A percentile compares a stretch with the other conserved stretches of the same genome.
Conservation (phyloP, 2,113 vertebrate species). For the Lampris megalopsis region DNA sequence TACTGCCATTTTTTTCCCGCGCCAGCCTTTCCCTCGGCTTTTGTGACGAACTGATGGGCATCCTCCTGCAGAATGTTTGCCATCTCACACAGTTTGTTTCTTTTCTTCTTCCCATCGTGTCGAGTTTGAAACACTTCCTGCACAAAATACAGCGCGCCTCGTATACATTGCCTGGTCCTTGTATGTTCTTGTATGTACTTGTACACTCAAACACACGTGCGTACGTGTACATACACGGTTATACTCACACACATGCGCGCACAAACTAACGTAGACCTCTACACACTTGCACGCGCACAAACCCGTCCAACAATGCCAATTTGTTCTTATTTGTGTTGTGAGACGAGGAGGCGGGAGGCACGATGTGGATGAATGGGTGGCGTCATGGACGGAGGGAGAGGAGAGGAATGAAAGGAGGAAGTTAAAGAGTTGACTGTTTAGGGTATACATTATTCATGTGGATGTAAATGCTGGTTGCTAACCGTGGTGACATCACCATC, state of each 20-base stretch:
- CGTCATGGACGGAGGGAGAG: conserved; percentile 12
- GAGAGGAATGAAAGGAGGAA: conserved; percentile 16
- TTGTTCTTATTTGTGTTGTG: conserved; percentile 66
- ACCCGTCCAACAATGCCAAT: conserved; percentile 44
- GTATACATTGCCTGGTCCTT: too few relatives aligned
- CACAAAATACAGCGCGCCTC: too few relatives aligned
- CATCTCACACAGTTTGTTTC: too few relatives aligned
- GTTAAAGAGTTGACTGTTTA: conserved; percentile 38
- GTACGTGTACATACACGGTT: background rate
- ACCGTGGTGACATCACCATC: conserved; percentile 63
- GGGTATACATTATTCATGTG: conserved; percentile 65
- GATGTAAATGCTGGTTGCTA: conserved; percentile 57
- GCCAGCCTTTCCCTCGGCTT: too few relatives aligned
- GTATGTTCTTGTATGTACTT: too few relatives aligned
- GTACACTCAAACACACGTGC: background rate
- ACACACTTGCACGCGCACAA: background rate
- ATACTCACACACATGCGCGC: background rate
- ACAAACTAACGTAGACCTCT: background rate
- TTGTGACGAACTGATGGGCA: too few relatives aligned
- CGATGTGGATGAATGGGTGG: conserved; percentile 56
- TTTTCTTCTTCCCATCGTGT: too few relatives aligned
- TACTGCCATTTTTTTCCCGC: too few relatives aligned
- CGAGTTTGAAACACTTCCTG: too few relatives aligned
- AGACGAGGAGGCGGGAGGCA: conserved; percentile 58
- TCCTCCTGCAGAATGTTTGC: too few relatives aligned